A percentile compares a stretch with the other conserved stretches of the same genome.
Conservation (phyloP, 2,888 invertebrate genomes). For the Mesochorus sp. region DNA sequence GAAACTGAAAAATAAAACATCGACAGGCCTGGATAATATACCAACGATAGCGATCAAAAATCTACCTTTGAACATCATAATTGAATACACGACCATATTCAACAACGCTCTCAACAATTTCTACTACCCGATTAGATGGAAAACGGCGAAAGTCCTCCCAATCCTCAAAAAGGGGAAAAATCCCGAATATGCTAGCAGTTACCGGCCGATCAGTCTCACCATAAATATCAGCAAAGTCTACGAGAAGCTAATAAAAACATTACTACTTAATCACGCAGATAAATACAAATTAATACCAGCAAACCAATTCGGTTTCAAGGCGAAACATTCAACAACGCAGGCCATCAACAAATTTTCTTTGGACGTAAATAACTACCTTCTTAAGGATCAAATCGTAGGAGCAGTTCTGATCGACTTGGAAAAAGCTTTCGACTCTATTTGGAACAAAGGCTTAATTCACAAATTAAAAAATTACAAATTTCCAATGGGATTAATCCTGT, state of each 20-base stretch:
- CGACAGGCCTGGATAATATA: background rate
- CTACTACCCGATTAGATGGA: background rate
- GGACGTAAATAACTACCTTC: constrained; percentile 20
- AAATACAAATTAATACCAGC: constrained; percentile 43
- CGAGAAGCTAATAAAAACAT: constrained; percentile 41
- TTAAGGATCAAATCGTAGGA: constrained; percentile 15
- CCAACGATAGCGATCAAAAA: background rate
- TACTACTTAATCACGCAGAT: background rate
- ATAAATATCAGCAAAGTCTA: constrained; percentile 48
- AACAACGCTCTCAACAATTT: background rate
- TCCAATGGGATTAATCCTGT: background rate
- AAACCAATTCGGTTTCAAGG: constrained; percentile 53
- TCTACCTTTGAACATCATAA: background rate
- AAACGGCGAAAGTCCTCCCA: background rate
- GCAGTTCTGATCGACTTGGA: constrained; percentile 3
- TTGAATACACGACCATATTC: background rate
- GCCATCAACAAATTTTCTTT: constrained; percentile 30
- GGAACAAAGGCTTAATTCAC: constrained; percentile 20
- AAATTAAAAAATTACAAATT: constrained; percentile 6
- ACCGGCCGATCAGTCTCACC: constrained; percentile 57
- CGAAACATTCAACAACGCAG: background rate
- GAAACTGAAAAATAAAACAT: constrained; percentile 22
- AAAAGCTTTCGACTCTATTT: constrained; percentile 7
- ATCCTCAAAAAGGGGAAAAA: background rate
- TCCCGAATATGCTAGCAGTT: background rate